Evolutionary conservation across 2,797 vertebrate genomes (phyloP), one percentile per base, ranked within the genome.

Genomic region (Pangasius larnaudii): DNA sequence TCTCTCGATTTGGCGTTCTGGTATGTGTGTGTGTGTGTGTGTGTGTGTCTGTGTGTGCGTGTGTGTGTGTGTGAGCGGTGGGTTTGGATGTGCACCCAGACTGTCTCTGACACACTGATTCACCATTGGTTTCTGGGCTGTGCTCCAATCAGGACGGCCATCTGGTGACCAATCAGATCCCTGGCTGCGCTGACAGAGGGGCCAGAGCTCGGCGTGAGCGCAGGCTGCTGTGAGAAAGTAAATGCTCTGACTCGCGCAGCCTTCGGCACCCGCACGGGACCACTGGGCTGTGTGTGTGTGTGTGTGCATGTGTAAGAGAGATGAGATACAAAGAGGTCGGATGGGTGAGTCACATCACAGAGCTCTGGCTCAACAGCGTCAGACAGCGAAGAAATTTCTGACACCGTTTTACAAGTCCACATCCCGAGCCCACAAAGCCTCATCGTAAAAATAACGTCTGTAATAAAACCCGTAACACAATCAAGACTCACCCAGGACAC

Each of bases 111-210:
- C 92, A 93, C 92, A 92, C 89, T 93, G 94, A 94, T 94, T 95
- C 93, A 94, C 90, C 92, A 13, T 91, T 92, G 90, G 93, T 94
- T 92, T 94, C 95, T 94, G 94, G 95, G 94, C 92, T 72, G 59
- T 84, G 88, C 92, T 95, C 95, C 95, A 96, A 93, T 94, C 93
- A 94, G 94, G 92, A 93, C 92, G 93, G 94, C 94, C 95, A 95
- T 95, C 95, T 95, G 95, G 93, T 95, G 93, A 94, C 94, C 96
- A 95, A 95, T 95, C 94, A 94, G 92, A 92, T 93, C 91, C 89
- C 94, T 93, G 86, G 93, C 92, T 94, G 91, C 95, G 95, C 95
- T 95, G 94, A 95, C 95, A 95, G 90, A 87, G 94, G 84, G 88
- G 91, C 91, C 85, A 30, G 88, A 92, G 92, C 90, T 90, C 91